A percentile compares a stretch with the other conserved stretches of the same genome.
Conservation (phyloP, 2,888 invertebrate species). For the Clivina fossor region DNA sequence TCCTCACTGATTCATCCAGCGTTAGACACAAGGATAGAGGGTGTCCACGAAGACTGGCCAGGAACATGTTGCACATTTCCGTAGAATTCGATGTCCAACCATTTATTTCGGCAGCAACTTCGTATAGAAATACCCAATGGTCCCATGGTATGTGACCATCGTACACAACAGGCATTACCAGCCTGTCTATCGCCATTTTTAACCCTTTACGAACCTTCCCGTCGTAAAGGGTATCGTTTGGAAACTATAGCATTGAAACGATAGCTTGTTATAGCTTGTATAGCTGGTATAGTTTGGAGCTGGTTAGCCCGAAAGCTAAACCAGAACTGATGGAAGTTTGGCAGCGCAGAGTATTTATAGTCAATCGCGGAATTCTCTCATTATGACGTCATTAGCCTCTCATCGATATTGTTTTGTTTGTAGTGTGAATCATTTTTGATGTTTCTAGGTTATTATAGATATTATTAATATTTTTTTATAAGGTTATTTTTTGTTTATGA, state of each 20-base stretch:
- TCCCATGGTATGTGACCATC: conserved; percentile 28
- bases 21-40: conserved; percentile 26
- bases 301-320: conserved; percentile 23
- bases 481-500: too few relatives aligned
- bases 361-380: not conserved
- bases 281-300: conserved; percentile 17
- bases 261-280: not conserved
- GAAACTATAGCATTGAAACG: not conserved
- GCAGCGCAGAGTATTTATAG: conserved; percentile 22
- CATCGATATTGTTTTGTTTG: conserved; percentile 3
- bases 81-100: conserved; percentile 17
- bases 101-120: conserved; percentile 27
- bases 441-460: too few relatives aligned
- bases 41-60: conserved; percentile 27
- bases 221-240: too few relatives aligned
- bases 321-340: conserved; percentile 4
- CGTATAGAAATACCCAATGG: conserved; percentile 28
- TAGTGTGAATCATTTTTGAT: not conserved
- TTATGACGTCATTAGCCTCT: conserved; percentile 22
- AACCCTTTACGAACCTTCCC: too few relatives aligned
- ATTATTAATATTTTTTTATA: too few relatives aligned
- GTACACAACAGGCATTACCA: conserved; percentile 29
- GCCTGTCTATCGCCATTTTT: conserved; percentile 18
- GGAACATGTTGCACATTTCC: conserved; percentile 24
- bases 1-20: conserved; percentile 17